Conservation (phyloP, 2,888 invertebrate species). For the Geophilus truncorum region DNA sequence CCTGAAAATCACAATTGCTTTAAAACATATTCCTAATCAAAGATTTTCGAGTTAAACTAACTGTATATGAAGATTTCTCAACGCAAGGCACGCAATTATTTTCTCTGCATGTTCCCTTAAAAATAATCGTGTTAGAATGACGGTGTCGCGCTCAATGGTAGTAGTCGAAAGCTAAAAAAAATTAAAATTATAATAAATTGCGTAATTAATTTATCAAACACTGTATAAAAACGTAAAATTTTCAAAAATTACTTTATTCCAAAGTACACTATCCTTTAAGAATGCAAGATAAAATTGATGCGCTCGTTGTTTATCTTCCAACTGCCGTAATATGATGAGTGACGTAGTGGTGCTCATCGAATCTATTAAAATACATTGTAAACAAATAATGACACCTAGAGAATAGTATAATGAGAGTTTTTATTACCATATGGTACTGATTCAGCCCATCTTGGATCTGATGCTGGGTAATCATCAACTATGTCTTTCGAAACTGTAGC, state of each 20-base stretch:
- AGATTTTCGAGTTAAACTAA: slow-evolving; percentile 45
- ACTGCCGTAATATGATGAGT: slow-evolving; percentile 75
- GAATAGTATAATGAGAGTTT: too few relatives aligned
- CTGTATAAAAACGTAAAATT: neutral
- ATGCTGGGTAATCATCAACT: slow-evolving; percentile 79
- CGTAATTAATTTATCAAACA: slow-evolving; percentile 31
- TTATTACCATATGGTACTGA: slow-evolving; percentile 45
- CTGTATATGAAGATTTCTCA: slow-evolving; percentile 61
- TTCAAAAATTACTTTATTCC: slow-evolving; percentile 45
- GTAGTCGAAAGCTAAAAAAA: slow-evolving; percentile 51
- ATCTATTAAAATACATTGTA: too few relatives aligned
- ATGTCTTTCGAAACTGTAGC: slow-evolving; percentile 67
- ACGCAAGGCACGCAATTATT: slow-evolving; percentile 65
- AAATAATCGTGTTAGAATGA: slow-evolving; percentile 56
- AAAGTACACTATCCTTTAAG: slow-evolving; percentile 47
- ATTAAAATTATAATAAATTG: too few relatives aligned
- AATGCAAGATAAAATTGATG: slow-evolving; percentile 71
- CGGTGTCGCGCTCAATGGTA: slow-evolving; percentile 46
- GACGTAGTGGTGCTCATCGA: slow-evolving; percentile 63
- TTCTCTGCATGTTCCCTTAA: slow-evolving; percentile 74
- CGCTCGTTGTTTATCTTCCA: slow-evolving; percentile 81
- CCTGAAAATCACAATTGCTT: neutral
- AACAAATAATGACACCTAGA: neutral
- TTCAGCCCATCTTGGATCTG: slow-evolving; percentile 75
- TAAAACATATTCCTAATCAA: neutral